Base-by-base conservation (phyloP, 2,888 invertebrate species). In the Hypomecis atomaria region DNA sequence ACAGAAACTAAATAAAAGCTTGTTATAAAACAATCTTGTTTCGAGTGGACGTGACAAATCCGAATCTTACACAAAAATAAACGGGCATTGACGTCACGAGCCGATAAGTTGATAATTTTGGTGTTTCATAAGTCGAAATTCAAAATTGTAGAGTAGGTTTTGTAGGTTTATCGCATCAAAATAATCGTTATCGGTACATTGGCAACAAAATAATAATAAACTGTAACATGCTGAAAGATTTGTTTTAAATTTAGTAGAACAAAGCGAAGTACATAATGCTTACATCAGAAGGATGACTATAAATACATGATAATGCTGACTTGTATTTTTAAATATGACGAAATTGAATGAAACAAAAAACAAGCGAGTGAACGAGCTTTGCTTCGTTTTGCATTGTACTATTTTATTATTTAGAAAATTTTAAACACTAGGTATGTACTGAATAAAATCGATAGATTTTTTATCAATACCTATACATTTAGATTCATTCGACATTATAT, bases 41-140 rank as follows among this genome's bases (percentile, higher is more conserved):
- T 47, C 40, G 33, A 55, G 62, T 57, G 63, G 50, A 57, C 59
- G 59, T 63, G 62, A 67, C 65, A 64, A 62, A 54, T 50, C 42
- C 66, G 42, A 54, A 49, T 71, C 67, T 63, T 63, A 71, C 66
- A 61, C 65, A 69, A 71, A 79, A 75, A 74, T 75, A 78, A 79
- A 76, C 77, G 70, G 43, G 5, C 38, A 60, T 33, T 78, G 75
- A 77, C 77, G 75, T 76, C 77, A 78, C 6, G n/a, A n/a, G 36
- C 48, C 33, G 72, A 71, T 72, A 72, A 57, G 52, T 48, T 65
- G 77, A 79, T 77, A 75, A 73, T 65, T 62, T 69, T 62, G 49
- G 57, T 73, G 70, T 72, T 71, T 72, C 68, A 67, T 67, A 71
- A 74, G 69, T 72, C 59, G 49, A 44, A 40, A 67, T 36, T 71